These are phyloP conservation scores for Poicephalus gulielmi DNA, from an alignment of 2,113 vertebrate genomes.

Conservation along the genomic window DNA sequence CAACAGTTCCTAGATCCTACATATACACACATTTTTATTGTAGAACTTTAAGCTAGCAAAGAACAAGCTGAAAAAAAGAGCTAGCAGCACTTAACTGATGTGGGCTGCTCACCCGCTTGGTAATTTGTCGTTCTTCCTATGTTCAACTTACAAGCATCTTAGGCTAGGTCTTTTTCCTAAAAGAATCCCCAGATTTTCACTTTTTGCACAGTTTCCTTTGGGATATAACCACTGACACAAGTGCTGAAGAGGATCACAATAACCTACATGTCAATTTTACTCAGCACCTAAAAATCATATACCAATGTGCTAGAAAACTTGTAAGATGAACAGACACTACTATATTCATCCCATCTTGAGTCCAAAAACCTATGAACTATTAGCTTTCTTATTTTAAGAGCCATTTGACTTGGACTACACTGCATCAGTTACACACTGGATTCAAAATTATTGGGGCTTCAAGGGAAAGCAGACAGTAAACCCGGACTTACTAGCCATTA, in stretches of 20 bases:
- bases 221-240: background rate
- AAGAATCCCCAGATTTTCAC: background rate
- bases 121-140: background rate
- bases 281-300: background rate
- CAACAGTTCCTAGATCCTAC: background rate
- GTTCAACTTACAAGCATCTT: background rate
- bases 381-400: background rate
- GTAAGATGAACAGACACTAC: background rate
- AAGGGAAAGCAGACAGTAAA: background rate
- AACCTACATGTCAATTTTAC: background rate
- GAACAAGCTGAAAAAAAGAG: background rate
- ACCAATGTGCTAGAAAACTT: background rate
- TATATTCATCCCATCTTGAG: background rate
- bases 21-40: background rate
- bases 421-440: background rate
- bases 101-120: background rate
- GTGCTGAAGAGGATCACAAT: background rate
- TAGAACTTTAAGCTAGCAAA: background rate
- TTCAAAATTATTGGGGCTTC: background rate
- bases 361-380: background rate
- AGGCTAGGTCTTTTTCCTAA: background rate
- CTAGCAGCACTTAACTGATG: background rate
- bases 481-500: background rate
- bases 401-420: background rate
- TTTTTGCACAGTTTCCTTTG: background rate